phyloP scores from a whole-genome alignment of 2,888 invertebrate genomes.

The Ormyrus nitidulus region DNA sequence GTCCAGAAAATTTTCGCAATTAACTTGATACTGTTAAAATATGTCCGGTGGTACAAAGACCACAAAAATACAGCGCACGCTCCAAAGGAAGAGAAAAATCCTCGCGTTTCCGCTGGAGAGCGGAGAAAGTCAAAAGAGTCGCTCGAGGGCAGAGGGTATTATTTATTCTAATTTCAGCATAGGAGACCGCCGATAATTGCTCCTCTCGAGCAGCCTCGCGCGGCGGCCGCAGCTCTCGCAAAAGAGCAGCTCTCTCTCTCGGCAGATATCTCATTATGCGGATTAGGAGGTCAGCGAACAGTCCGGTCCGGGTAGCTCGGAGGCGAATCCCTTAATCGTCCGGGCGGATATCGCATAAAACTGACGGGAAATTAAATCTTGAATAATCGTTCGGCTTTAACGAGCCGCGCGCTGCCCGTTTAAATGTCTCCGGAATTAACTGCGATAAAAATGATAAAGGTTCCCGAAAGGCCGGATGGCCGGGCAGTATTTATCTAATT shows the following conservation, averaged over 20 bases:
- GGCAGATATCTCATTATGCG: slow-evolving; percentile 35
- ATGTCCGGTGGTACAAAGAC: no score
- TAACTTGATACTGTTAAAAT: no score
- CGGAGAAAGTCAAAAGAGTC: background rate
- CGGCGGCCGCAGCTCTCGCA: background rate
- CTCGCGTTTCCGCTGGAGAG: no score
- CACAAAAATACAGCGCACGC: no score
- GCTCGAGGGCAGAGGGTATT: slow-evolving; percentile 13
- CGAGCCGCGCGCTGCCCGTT: background rate
- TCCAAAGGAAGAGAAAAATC: no score
- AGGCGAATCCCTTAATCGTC: no score
- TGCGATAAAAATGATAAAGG: slow-evolving; percentile 36
- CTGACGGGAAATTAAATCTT: slow-evolving; percentile 50
- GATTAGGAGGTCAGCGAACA: slow-evolving; percentile 46
- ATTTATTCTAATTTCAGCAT: slow-evolving; percentile 44
- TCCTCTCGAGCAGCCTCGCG: slow-evolving; percentile 33
- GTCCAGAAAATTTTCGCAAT: no score
- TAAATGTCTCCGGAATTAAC: background rate
- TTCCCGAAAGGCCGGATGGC: background rate
- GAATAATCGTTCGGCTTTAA: slow-evolving; percentile 18
- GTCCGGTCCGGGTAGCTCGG: no score
- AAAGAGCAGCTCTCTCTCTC: background rate
- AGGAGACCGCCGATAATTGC: slow-evolving; percentile 27
- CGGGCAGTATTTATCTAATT: slow-evolving; percentile 44
- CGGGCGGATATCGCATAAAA: slow-evolving; percentile 32